Conservation (phyloP, 2,888 invertebrate genomes). For the Eristalis arbustorum region DNA sequence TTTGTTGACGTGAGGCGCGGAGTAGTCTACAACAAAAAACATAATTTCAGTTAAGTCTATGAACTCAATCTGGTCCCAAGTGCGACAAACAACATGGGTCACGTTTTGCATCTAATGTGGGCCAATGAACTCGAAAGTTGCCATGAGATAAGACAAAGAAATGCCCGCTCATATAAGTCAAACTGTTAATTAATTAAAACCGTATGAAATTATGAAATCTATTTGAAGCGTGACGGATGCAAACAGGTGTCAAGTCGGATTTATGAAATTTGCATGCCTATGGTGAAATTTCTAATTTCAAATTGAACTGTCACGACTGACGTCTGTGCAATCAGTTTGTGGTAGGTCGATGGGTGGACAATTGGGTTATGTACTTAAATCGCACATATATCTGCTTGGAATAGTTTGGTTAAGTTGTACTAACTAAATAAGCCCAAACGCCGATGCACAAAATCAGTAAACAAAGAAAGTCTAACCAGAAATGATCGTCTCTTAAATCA, state of each 20-base stretch:
- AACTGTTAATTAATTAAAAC: neutral
- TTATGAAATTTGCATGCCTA: neutral
- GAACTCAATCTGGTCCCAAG: neutral
- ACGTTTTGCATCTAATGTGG: neutral
- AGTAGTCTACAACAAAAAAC: conserved; percentile 82
- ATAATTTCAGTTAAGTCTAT: neutral
- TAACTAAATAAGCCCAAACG: too few species aligned
- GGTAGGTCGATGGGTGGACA: neutral
- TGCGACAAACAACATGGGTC: neutral
- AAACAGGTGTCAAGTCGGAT: neutral
- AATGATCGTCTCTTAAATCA: too few species aligned
- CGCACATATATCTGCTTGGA: too few species aligned
- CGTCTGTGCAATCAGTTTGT: too few species aligned
- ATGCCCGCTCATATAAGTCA: neutral
- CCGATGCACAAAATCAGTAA: too few species aligned
- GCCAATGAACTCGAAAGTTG: neutral
- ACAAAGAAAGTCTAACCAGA: too few species aligned
- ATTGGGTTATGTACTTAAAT: too few species aligned
- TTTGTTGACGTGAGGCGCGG: conserved; percentile 85
- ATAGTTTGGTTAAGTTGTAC: too few species aligned
- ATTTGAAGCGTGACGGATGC: neutral
- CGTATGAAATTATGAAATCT: neutral
- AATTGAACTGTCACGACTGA: too few species aligned
- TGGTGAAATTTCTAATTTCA: neutral
- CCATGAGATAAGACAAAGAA: neutral